Base-by-base conservation (phyloP, 2,797 vertebrate species). In the Anabacerthia variegaticeps region DNA sequence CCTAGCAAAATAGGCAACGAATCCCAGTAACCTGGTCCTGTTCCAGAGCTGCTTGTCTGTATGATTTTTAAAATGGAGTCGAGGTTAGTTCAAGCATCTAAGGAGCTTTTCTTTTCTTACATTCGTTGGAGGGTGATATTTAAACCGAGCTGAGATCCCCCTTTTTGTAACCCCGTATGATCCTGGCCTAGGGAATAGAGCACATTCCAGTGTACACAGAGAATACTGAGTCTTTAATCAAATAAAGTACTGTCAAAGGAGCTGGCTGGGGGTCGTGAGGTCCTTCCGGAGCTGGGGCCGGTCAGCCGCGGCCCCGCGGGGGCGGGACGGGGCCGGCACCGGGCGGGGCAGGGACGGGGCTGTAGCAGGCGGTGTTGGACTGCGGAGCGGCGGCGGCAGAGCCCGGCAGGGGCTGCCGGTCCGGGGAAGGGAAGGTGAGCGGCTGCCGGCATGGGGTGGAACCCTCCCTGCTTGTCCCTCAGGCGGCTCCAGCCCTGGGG, bases 181-280 rank as follows among this genome's bases (percentile, higher is more conserved):
- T 97, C 63, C 96, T 94, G 96, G 97, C 95, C 93, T 98, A 98
- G 97, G 98, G 98, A 97, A 94, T 97, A 98, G 97, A 97, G 98
- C 97, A 99, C 99, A 99, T 99, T 99, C 99, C 99, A 99, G 94
- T 99, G 98, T 99, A 98, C 73, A 96, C 95, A 93, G 93, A 97
- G 96, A 97, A 97, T 94, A 84, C 89, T 95, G 46, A 97, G 97
- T 97, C 98, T 98, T 98, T 98, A 99, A 99, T 98, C 98, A 97
- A 99, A 99, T 99, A 99, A 99, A 99, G 97, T 98, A 98, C 98
- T 98, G 98, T 98, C 97, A 95, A 97, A 97, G 87, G 91, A 94
- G 61, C 61, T 8, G 81, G 15, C 73, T 71, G 68, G 8, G 67
- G n/a, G 41, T 92, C 34, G 8, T 7, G 52, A 26, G 58, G 10